Conservation (phyloP, 2,797 vertebrate species). For the Acestrorhynchus altus region DNA sequence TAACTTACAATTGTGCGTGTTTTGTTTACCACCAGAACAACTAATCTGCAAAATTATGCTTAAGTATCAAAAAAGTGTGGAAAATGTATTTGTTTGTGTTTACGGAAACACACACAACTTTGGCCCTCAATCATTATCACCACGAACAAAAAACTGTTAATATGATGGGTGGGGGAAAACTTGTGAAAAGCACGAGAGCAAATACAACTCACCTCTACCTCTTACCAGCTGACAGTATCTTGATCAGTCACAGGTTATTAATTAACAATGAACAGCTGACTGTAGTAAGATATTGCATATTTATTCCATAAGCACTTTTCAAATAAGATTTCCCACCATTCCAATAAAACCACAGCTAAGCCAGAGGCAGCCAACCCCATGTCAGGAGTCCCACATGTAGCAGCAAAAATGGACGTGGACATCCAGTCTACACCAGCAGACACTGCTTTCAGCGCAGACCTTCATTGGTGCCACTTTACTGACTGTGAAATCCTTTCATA, state of each 20-base stretch:
- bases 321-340: conserved; percentile 2
- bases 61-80: background rate
- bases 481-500: conserved; percentile 82
- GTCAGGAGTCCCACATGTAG: background rate
- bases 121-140: conserved; percentile 3
- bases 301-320: background rate
- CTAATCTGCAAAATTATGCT: background rate
- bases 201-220: background rate
- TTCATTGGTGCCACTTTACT: conserved; percentile 91
- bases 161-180: background rate
- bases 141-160: background rate
- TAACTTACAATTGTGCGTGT: background rate
- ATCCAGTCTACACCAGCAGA: conserved; percentile 92
- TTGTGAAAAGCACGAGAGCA: background rate
- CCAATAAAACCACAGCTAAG: background rate
- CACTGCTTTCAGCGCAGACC: conserved; percentile 95
- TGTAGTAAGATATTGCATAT: background rate
- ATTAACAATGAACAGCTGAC: conserved; percentile 2
- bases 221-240: background rate
- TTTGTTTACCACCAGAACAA: conserved; percentile 2
- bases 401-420: conserved; percentile 57
- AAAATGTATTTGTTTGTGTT: background rate
- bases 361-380: background rate
- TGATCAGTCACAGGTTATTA: background rate
- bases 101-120: background rate